These are phyloP conservation scores for Notiomystis cincta DNA, from an alignment of 2,113 vertebrate genomes.

Conservation along the genomic window DNA sequence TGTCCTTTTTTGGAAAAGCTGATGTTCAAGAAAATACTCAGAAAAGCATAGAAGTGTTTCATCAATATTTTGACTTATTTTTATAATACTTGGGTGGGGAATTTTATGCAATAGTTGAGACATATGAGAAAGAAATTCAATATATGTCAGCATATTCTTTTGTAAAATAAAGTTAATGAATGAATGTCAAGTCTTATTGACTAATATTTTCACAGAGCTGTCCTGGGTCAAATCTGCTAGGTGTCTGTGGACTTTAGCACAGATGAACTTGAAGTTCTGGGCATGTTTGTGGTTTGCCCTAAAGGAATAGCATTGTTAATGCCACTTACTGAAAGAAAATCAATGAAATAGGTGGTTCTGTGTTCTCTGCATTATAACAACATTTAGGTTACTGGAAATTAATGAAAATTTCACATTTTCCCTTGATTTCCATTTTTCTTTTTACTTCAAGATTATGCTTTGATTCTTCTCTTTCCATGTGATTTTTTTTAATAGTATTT, in stretches of 20 bases:
- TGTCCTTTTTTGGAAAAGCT: not conserved
- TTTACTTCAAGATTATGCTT: not conserved
- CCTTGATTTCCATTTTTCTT: not conserved
- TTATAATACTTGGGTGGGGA: not conserved
- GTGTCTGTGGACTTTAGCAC: not conserved
- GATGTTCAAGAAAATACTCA: not conserved
- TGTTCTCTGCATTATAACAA: not conserved
- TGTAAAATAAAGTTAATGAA: not conserved
- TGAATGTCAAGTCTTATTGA: not conserved
- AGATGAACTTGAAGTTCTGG: not conserved
- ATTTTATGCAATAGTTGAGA: not conserved
- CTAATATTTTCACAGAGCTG: not conserved
- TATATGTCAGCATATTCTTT: not conserved
- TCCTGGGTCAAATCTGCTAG: not conserved
- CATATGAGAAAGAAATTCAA: not conserved
- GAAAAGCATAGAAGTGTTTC: not conserved
- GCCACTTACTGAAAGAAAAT: not conserved
- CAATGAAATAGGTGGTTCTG: not conserved
- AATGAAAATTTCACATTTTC: not conserved
- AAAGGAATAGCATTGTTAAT: not conserved
- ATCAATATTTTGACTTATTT: not conserved
- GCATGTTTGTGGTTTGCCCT: not conserved
- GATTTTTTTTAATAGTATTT: not conserved
- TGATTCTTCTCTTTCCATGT: not conserved
- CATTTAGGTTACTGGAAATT: not conserved